phyloP scores from a whole-genome alignment of 2,113 vertebrate species.

The Poicephalus meyeri region DNA sequence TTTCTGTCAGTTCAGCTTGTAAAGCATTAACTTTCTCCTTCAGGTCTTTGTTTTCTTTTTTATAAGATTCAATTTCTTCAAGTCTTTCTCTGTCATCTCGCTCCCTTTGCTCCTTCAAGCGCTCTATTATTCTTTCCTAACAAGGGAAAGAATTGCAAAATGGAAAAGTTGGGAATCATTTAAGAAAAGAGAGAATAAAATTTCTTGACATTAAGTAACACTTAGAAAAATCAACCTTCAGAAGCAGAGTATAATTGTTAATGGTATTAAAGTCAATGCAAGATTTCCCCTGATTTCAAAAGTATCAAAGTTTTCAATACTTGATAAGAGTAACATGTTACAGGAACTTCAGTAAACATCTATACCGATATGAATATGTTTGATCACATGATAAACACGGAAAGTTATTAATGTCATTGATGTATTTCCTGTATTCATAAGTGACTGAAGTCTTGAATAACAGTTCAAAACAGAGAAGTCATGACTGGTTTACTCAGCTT shows the following conservation, averaged over 20 bases:
- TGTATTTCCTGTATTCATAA: neutral
- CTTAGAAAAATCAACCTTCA: neutral
- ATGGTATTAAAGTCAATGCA: neutral
- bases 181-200: neutral
- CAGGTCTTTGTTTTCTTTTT: conserved; percentile 93
- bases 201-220: neutral
- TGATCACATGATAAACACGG: neutral
- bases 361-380: neutral
- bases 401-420: neutral
- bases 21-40: conserved; percentile 89
- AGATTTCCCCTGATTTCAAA: neutral
- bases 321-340: neutral
- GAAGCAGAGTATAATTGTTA: neutral
- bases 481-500: neutral
- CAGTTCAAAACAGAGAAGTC: neutral
- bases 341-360: neutral
- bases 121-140: conserved; percentile 96
- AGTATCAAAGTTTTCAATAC: neutral
- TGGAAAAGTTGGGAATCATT: neutral
- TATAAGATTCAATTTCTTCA: conserved; percentile 89
- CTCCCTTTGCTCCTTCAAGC: conserved; percentile 90
- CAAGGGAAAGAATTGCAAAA: neutral
- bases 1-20: conserved; percentile 94
- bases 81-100: conserved; percentile 88
- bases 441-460: neutral